Conservation (phyloP, 2,113 vertebrate genomes). For the Tachysurus vachellii region DNA sequence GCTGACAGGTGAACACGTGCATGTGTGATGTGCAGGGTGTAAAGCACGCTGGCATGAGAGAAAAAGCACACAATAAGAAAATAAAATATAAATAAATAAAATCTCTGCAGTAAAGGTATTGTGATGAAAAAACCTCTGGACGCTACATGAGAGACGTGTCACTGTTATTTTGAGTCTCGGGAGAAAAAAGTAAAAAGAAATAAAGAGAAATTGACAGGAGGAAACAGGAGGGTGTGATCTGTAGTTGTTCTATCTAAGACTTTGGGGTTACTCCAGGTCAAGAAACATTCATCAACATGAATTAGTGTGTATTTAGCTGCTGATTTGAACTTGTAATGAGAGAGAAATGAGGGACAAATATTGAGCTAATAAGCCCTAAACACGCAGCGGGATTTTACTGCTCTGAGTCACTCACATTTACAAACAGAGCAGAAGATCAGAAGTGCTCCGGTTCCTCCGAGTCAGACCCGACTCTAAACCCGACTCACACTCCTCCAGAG, state of each 20-base stretch:
- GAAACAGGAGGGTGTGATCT: not conserved
- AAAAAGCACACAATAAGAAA: not conserved
- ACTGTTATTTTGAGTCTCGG: not conserved
- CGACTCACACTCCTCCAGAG: not conserved
- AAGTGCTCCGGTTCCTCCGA: not conserved
- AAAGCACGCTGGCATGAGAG: not conserved
- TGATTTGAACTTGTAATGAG: not conserved
- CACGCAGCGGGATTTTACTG: not conserved
- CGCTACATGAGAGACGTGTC: not conserved
- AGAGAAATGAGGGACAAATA: slow-evolving; percentile 3
- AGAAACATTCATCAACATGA: not conserved
- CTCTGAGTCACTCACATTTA: not conserved
- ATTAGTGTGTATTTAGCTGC: not conserved
- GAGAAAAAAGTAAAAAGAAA: not conserved
- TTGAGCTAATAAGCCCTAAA: not conserved
- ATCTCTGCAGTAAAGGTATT: not conserved
- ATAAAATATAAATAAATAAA: too few relatives aligned
- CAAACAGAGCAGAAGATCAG: not conserved
- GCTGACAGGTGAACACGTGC: not conserved
- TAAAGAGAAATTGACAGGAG: not conserved
- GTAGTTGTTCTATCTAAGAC: not conserved
- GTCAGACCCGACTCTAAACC: not conserved
- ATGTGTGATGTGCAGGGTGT: not conserved
- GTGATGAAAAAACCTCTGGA: not conserved
- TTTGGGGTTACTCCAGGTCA: not conserved